These are phyloP conservation scores for Microcebus tavaratra DNA, from an alignment of 2,113 vertebrate genomes.

Conservation along the genomic window DNA sequence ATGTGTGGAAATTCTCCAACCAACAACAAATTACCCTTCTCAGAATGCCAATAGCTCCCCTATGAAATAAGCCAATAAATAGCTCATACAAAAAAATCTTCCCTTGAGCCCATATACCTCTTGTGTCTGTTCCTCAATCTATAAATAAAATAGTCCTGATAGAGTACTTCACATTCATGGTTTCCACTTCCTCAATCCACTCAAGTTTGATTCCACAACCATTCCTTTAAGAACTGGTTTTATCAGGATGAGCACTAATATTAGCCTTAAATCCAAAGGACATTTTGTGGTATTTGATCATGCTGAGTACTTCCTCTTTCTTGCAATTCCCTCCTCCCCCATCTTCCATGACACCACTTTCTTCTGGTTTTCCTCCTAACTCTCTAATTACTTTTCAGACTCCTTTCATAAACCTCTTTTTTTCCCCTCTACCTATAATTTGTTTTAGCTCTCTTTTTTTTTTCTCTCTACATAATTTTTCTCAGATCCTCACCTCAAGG, in stretches of 20 bases:
- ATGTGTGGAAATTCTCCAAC: neutral
- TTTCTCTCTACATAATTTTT: neutral
- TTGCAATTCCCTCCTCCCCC: neutral
- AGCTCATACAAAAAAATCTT: neutral
- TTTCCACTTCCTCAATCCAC: neutral
- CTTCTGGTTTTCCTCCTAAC: neutral
- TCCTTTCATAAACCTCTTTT: neutral
- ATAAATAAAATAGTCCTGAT: neutral
- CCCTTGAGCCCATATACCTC: neutral
- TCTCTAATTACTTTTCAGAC: neutral
- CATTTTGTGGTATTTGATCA: neutral
- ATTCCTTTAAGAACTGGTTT: neutral
- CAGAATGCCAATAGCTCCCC: neutral
- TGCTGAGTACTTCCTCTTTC: neutral
- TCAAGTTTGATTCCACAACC: neutral
- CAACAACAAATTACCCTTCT: neutral
- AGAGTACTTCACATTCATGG: neutral
- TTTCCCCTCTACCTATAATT: neutral
- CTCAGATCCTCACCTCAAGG: neutral
- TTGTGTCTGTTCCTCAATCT: neutral
- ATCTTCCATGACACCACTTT: neutral
- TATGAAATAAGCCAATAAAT: neutral
- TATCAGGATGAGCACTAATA: neutral
- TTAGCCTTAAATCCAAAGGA: neutral
- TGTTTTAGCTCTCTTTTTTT: neutral